Base-by-base conservation (phyloP, 2,113 vertebrate genomes). In the Tychaedon coryphoeus region DNA sequence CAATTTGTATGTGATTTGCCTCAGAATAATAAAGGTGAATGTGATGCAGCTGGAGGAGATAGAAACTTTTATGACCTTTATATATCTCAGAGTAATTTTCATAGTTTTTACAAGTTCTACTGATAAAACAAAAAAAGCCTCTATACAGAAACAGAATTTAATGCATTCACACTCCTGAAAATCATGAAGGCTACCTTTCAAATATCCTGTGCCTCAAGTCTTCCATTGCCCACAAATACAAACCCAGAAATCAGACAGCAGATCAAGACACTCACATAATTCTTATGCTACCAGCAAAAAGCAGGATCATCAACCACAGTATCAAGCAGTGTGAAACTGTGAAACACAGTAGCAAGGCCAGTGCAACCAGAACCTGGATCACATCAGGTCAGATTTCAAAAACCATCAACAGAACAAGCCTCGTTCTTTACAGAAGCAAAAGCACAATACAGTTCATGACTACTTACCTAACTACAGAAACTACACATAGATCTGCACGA, bases 31-130 rank as follows among this genome's bases (percentile, higher is more conserved):
- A 98, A 98, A 57, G 60, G 47, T 85, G 94, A 98, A 78, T 91
- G 95, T 58, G 94, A 97, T 45, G 29, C 92, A 38, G 65, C 83
- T 73, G 96, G 97, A 83, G 97, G 3, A 98, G 88, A 97, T 3
- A 98, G 97, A 18, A 96, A 98, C 12, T 95, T 96, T 36, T 95
- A 97, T 65, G 96, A 98, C 14, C 14, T 42, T 28, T 43, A 19
- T 56, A 15, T 29, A 69, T 47, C 96, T 83, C 97, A 98, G 13
- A 94, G 94, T 80, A 97, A 97, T 90, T 99, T 99, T 95, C 29
- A 53, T 12, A 23, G 14, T 24, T 79, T 79, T 61, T 48, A 34
- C n/a, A 91, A 51, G 33, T 43, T 71, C 36, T 72, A 58, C 28
- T 40, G 14, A 29, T 38, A 33, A 5, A 66, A 61, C 25, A 42